Evolutionary conservation across 2,113 vertebrate species (phyloP), one percentile per base, ranked within the genome.

Genomic region (Cercopithecus mona): DNA sequence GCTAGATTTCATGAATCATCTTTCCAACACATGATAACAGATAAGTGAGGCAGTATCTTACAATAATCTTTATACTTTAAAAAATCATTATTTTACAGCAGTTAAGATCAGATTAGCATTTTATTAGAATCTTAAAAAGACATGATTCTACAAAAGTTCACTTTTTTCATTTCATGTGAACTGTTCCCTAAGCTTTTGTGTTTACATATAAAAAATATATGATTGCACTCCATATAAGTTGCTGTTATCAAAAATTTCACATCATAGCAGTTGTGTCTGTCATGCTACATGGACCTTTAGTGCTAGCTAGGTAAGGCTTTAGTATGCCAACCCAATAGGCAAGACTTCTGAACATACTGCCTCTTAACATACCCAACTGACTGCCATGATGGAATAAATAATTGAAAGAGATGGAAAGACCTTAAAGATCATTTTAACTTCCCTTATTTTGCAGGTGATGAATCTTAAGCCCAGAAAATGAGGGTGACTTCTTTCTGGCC

Each of bases 1-100:
- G 38, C 61, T 18, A 94, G 59, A 87, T 82, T 23, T 89, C 52
- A 23, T 94, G 75, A 90, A 87, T 45, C 32, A 95, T 82, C 57
- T 94, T 97, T 79, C 59, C 8, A 83, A 92, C 23, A 45, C 55
- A 78, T 87, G 25, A 61, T 85, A 82, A 93, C 43, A 48, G 11
- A 23, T 43, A 76, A 92, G 35, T 18, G 11, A 85, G n/a, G 17
- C n/a, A 86, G 6, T 59, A n/a, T 88, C 17, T 83, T 35, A 91
- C 0, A 50, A 12, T 43, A 64, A 85, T 88, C 68, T 79, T 55
- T n/a, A 68, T 40, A 85, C 18, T 84, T 66, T 2, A 68, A 93
- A 94, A 80, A 32, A 70, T 27, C 32, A 83, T 75, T 95, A 90
- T 64, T 94, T 95, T 78, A 92, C 6, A 97, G 38, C 45, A 93